Base-by-base conservation (phyloP, 2,888 invertebrate genomes). In the Ormyrus labotus region DNA sequence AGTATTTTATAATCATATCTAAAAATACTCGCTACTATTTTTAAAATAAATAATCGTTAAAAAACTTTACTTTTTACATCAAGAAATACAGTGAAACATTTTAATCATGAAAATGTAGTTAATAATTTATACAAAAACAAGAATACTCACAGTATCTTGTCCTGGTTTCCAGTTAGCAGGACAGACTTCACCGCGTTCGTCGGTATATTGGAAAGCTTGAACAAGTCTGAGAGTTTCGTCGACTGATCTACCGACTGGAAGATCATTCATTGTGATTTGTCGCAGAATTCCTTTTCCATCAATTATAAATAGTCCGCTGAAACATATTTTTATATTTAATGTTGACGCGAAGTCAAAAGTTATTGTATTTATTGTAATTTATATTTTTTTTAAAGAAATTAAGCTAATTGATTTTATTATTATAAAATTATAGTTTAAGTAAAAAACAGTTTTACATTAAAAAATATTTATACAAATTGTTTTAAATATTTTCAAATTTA, bases 101-200 rank as follows among this genome's bases (percentile, higher is more conserved):
- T 9, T 63, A n/a, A 58, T 13, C 45, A 47, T 13, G n/a, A 34
- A 47, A 0, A 34, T 5, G 6, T n/a, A 4, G 8, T 11, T 11
- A 50, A 70, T 53, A 34, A 19, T 47, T 73, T 61, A 3, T 65
- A 8, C 45, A 67, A 53, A 71, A 65, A 50, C 2, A 48, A 60
- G 48, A 10, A 57, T 60, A 70, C 93, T 92, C 91, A 97, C 97
- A 74, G 98, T 97, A 91, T 96, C 96, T 91, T 95, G 95, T 53
- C 98, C 98, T 68, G 98, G 98, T 91, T 96, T 97, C 98, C 98
- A 98, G 57, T 96, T 97, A 85, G 97, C 97, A 45, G 98, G 98
- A 89, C 98, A 98, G 0, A 98, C 98, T 92, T 98, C 98, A 13
- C 98, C 98, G 87, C 97, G 96, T 50, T 94, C 93, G 89, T 97